Evolutionary conservation across 2,888 invertebrate genomes (phyloP).

Genomic region (Leptopilina myrica): DNA sequence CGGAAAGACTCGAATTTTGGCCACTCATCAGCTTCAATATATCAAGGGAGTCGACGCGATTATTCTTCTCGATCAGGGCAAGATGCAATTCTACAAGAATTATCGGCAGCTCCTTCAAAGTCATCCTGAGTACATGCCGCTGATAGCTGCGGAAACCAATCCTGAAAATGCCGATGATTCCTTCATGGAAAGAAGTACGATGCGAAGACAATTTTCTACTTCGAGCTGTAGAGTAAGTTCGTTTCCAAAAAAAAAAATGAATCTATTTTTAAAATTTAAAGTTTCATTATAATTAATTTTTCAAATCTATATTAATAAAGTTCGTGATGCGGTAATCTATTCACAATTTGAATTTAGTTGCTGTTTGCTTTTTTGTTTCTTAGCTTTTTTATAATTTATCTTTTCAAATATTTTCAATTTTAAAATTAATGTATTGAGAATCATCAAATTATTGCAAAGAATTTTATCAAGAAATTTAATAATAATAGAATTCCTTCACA

Average conservation of each 20-base stretch:
- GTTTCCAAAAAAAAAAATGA: background rate
- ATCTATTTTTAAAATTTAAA: no score
- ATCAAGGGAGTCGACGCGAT: constrained; percentile 79
- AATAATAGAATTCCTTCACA: no score
- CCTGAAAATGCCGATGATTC: constrained; percentile 61
- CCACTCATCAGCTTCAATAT: constrained; percentile 87
- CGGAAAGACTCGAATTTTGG: constrained; percentile 85
- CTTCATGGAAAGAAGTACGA: constrained; percentile 56
- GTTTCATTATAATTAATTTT: no score
- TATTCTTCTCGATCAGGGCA: constrained; percentile 70
- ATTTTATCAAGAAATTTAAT: no score
- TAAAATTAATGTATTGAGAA: no score
- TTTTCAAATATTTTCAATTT: no score
- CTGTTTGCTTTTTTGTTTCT: no score
- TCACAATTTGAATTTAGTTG: no score
- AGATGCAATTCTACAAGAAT: constrained; percentile 60
- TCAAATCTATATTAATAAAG: no score
- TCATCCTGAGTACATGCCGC: constrained; percentile 66
- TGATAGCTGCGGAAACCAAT: constrained; percentile 66
- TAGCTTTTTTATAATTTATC: no score
- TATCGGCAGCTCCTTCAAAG: constrained; percentile 66
- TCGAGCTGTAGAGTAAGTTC: constrained; percentile 68
- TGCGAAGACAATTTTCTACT: constrained; percentile 69
- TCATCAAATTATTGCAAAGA: no score
- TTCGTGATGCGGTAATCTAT: no score